These are phyloP conservation scores for Anguilla pacifica DNA, from an alignment of 2,797 vertebrate genomes.

Conservation along the genomic window DNA sequence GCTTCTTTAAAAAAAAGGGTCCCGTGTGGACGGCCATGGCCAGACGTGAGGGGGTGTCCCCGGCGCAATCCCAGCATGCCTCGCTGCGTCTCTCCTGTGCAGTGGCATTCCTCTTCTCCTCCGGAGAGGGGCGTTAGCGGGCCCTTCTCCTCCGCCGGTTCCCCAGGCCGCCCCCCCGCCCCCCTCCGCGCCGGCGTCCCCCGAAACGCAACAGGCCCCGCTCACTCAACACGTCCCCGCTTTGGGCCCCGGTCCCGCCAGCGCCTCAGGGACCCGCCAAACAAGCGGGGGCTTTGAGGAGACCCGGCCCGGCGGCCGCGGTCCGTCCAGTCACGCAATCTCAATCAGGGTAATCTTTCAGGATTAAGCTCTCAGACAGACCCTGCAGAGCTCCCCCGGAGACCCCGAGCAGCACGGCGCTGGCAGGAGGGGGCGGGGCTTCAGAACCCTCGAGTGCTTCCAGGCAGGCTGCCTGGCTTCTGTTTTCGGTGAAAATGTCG, in stretches of 20 bases:
- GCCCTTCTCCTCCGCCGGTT: constrained; percentile 48
- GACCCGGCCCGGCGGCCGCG: constrained; percentile 58
- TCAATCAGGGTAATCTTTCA: constrained; percentile 23
- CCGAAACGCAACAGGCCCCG: constrained; percentile 12
- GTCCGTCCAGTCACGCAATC: constrained; percentile 25
- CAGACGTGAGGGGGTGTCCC: constrained; percentile 31
- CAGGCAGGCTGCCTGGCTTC: neutral
- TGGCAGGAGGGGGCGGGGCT: neutral
- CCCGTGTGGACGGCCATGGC: neutral
- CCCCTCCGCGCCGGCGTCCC: no score
- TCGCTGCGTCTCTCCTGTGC: neutral
- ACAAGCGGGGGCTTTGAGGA: constrained; percentile 39
- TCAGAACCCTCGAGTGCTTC: neutral
- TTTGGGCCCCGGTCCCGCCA: constrained; percentile 44
- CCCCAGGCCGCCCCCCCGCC: constrained; percentile 48
- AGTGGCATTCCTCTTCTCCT: constrained; percentile 61
- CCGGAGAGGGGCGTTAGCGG: constrained; percentile 56
- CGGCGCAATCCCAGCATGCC: constrained; percentile 27
- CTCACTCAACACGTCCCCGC: constrained; percentile 62
- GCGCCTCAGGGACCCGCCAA: constrained; percentile 45
- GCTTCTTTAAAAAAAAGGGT: neutral
- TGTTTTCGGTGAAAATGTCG: neutral
- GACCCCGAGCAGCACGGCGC: neutral
- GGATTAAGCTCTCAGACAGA: constrained; percentile 15
- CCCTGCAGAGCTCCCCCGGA: neutral